Conservation (phyloP, 2,888 invertebrate genomes). For the Sceliomorpha sp. region DNA sequence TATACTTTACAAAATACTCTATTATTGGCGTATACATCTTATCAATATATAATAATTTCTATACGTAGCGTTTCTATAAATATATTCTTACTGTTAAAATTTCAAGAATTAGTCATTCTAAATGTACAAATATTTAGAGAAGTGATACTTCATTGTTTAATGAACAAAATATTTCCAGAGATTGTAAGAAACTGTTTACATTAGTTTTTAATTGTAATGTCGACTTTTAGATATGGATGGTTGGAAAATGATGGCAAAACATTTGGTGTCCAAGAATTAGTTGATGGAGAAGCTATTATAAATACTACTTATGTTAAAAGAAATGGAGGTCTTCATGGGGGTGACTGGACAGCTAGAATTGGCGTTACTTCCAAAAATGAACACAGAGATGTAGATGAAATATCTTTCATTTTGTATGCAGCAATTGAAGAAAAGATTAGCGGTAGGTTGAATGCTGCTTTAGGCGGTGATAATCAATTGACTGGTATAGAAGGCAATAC, state of each 20-base stretch:
- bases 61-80: too few relatives aligned
- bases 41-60: too few relatives aligned
- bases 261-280: slow-evolving; percentile 95
- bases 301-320: slow-evolving; percentile 94
- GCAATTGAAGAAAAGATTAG: slow-evolving; percentile 88
- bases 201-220: slow-evolving; percentile 8
- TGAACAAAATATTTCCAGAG: too few relatives aligned
- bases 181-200: too few relatives aligned
- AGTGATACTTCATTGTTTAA: too few relatives aligned
- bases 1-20: slow-evolving; percentile 64
- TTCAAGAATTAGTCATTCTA: too few relatives aligned
- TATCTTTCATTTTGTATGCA: slow-evolving; percentile 90
- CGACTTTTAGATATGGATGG: slow-evolving; percentile 88
- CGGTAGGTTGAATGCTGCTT: slow-evolving; percentile 82
- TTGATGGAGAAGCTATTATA: slow-evolving; percentile 88
- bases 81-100: too few relatives aligned
- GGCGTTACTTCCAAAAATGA: slow-evolving; percentile 81
- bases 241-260: slow-evolving; percentile 93
- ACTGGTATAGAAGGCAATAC: slow-evolving; percentile 88
- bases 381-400: slow-evolving; percentile 79
- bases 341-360: slow-evolving; percentile 96
- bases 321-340: slow-evolving; percentile 89
- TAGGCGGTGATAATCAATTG: slow-evolving; percentile 80
- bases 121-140: too few relatives aligned
- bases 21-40: too few relatives aligned